These are phyloP conservation scores for Eurystomus glaucurus DNA, from an alignment of 2,797 vertebrate species.

Conservation along the genomic window DNA sequence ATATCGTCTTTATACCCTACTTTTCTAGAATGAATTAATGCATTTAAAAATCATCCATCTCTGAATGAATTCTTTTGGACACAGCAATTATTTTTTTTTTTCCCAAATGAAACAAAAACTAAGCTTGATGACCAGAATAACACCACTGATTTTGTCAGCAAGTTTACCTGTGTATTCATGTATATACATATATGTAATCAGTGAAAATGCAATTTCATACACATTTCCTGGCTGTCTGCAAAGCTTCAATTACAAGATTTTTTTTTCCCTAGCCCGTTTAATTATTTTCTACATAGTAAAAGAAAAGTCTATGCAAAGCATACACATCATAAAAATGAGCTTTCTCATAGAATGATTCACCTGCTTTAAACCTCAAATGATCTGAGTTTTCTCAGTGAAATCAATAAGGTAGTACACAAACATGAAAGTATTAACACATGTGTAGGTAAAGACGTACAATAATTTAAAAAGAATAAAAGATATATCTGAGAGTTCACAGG, in stretches of 20 bases:
- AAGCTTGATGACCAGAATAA: neutral
- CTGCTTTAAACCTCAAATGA: neutral
- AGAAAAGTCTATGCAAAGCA: neutral
- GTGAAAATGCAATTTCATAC: neutral
- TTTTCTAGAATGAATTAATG: neutral
- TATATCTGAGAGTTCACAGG: neutral
- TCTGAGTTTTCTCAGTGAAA: neutral
- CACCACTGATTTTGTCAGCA: neutral
- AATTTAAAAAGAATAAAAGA: neutral
- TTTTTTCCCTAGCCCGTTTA: neutral
- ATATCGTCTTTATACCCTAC: neutral
- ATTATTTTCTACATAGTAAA: neutral
- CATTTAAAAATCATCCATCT: neutral
- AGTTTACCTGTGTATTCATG: neutral
- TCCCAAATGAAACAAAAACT: neutral
- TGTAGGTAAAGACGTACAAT: neutral
- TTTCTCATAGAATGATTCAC: neutral
- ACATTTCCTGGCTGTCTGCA: neutral
- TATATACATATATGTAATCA: neutral
- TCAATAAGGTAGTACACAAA: neutral
- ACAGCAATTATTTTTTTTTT: rapidly evolving
- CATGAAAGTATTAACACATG: neutral
- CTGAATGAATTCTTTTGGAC: neutral
- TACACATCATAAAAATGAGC: neutral
- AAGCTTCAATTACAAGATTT: neutral